These are phyloP conservation scores for Megalopta genalis DNA, from an alignment of 1,140 invertebrate genomes.

Conservation along the genomic window DNA sequence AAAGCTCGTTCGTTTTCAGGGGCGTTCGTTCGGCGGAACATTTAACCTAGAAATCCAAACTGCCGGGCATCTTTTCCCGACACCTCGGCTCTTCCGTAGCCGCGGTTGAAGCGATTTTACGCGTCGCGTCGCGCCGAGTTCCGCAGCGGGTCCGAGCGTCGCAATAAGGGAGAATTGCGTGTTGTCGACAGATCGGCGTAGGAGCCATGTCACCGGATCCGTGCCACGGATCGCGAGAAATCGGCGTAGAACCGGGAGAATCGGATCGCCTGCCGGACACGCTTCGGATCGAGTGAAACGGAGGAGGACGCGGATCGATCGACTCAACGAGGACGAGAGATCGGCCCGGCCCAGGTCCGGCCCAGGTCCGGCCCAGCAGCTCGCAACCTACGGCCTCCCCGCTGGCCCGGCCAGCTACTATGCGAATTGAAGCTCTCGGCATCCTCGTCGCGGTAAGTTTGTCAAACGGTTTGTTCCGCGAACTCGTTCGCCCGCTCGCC, in stretches of 20 bases:
- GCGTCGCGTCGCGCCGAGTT: background rate
- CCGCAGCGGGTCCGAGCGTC: background rate
- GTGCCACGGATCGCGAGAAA: constrained; percentile 62
- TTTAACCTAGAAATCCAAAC: too few species aligned
- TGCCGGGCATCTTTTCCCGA: too few species aligned
- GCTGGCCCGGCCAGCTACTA: constrained; percentile 81
- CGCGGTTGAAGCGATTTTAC: too few species aligned
- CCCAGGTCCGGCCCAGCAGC: constrained; percentile 55
- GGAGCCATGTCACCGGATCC: constrained; percentile 69
- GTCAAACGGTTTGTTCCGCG: background rate
- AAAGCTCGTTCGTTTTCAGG: too few species aligned
- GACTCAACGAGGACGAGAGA: constrained; percentile 19
- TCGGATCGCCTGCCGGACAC: constrained; percentile 55
- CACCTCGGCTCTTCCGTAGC: too few species aligned
- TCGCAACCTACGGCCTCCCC: constrained; percentile 74
- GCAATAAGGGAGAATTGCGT: constrained; percentile 15
- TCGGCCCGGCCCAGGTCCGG: too few species aligned
- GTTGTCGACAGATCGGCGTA: constrained; percentile 46
- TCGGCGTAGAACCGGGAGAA: constrained; percentile 69
- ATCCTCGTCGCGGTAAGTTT: constrained; percentile 78
- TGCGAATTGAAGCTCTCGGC: constrained; percentile 80
- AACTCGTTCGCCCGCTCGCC: too few species aligned
- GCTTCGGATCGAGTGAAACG: constrained; percentile 46
- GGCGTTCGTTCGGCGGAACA: too few species aligned
- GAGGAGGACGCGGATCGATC: constrained; percentile 19